A percentile compares a stretch with the other conserved stretches of the same genome.
phyloP scores from a whole-genome alignment of 2,888 invertebrate species.

The Artemia sinica region DNA sequence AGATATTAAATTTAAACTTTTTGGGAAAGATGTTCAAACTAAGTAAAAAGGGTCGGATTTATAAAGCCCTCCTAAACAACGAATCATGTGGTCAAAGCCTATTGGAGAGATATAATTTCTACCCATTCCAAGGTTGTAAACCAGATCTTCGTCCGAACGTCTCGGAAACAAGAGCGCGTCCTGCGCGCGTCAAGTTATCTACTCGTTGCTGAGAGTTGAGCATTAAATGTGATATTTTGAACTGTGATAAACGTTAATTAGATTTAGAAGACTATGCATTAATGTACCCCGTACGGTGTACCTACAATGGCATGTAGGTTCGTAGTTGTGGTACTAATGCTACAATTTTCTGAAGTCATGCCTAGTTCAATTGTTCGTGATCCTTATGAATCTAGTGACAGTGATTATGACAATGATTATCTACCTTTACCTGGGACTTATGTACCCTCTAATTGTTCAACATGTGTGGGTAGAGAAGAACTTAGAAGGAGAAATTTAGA shows the following conservation, averaged over 20 bases:
- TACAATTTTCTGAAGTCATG: not conserved
- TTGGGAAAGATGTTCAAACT: no score
- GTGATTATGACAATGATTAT: slow-evolving; percentile 17
- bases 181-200: no score
- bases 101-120: no score
- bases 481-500: slow-evolving; percentile 40
- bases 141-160: no score
- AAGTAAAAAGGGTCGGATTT: no score
- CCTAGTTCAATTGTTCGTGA: not conserved
- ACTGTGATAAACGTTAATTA: slow-evolving; percentile 13
- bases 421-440: slow-evolving; percentile 20
- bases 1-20: no score
- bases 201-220: not conserved
- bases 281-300: not conserved
- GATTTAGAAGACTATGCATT: not conserved
- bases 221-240: slow-evolving; percentile 6
- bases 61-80: no score
- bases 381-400: not conserved
- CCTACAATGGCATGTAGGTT: slow-evolving; percentile 13
- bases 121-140: no score
- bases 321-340: slow-evolving; percentile 5
- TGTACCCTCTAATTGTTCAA: slow-evolving; percentile 33
- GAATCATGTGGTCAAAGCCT: no score
- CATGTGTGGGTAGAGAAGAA: slow-evolving; percentile 39
- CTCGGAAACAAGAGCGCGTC: no score